A percentile compares a stretch with the other conserved stretches of the same genome.
phyloP scores from a whole-genome alignment of 2,113 vertebrate species.

The Coryphaenoides rupestris region DNA sequence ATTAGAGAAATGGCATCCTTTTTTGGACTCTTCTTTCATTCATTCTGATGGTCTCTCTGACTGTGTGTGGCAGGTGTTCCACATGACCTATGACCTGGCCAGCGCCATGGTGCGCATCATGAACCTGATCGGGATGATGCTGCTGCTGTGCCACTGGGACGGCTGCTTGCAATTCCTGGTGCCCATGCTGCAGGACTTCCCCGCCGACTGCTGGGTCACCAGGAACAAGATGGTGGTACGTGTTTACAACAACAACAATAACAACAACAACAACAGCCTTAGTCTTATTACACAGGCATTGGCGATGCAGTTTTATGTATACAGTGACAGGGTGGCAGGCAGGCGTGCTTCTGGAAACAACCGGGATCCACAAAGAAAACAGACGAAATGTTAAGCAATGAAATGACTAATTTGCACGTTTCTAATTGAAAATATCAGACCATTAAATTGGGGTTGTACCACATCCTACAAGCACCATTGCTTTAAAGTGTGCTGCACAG shows the following conservation, averaged over 20 bases:
- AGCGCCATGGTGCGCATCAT: slow-evolving; percentile 94
- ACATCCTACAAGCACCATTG: too few relatives aligned
- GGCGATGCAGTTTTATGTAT: too few relatives aligned
- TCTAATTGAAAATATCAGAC: too few relatives aligned
- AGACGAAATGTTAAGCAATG: too few relatives aligned
- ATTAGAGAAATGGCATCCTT: too few relatives aligned
- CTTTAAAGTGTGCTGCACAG: too few relatives aligned
- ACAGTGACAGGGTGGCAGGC: too few relatives aligned
- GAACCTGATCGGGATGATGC: slow-evolving; percentile 98
- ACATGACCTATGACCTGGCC: slow-evolving; percentile 99
- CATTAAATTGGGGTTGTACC: too few relatives aligned
- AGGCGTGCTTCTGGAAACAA: too few relatives aligned
- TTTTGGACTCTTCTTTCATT: slow-evolving; percentile 20
- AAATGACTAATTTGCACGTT: too few relatives aligned
- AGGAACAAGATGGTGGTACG: slow-evolving; percentile 98
- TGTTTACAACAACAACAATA: slow-evolving; percentile 5
- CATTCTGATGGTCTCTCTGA: slow-evolving; percentile 38
- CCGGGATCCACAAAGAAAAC: too few relatives aligned
- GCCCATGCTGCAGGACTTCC: slow-evolving; percentile 98
- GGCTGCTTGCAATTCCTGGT: slow-evolving; percentile 98
- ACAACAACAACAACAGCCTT: background rate
- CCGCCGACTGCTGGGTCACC: slow-evolving; percentile 93
- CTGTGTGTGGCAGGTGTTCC: slow-evolving; percentile 84
- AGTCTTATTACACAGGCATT: too few relatives aligned
- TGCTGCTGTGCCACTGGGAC: slow-evolving; percentile 98